Evolutionary conservation across 2,113 vertebrate genomes (phyloP), one percentile per base, ranked within the genome.

Genomic region (Leptodactylus fuscus): DNA sequence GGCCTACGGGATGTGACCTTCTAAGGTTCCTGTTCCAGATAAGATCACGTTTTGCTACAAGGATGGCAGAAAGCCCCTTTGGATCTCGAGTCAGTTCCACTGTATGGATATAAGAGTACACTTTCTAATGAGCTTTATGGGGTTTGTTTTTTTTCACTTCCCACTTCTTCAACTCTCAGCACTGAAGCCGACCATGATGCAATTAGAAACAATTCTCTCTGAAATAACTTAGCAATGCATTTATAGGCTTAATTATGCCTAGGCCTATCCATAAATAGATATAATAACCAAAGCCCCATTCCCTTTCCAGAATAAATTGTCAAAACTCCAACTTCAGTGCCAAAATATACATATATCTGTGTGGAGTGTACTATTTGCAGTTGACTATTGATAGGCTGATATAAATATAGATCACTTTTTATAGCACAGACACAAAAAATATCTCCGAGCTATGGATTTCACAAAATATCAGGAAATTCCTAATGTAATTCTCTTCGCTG

Each of bases 201-300:
- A 81, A 81, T 81, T 81, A 81, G 60, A 48, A 81, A 48, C 58
- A 81, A 69, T 81, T 81, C 79, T 81, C 79, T 81, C 49, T 69
- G 41, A 81, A 20, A 81, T 46, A 81, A 65, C 44, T 32, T 18
- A 69, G 60, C 41, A 67, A 69, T 81, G 60, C 78, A 81, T 67
- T 81, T 81, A 48, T 81, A 69, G 58, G 16, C 58, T 81, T 81
- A 67, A 65, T 81, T 81, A 69, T 69, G 12, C 44, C 46, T 48
- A 69, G 65, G 24, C 27, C 27, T 81, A 27, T 27, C 60, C 79
- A 69, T 81, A 69, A 81, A 81, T 81, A 81, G 41, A 48, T 9
- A 22, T 34, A 69, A 67, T 41, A 67, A 81, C 22, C 77, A 8
- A 62, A 60, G 34, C 55, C 36, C 32, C 36, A 27, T 60, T 67